Conservation (phyloP, 2,888 invertebrate species). For the Acronicta psi region DNA sequence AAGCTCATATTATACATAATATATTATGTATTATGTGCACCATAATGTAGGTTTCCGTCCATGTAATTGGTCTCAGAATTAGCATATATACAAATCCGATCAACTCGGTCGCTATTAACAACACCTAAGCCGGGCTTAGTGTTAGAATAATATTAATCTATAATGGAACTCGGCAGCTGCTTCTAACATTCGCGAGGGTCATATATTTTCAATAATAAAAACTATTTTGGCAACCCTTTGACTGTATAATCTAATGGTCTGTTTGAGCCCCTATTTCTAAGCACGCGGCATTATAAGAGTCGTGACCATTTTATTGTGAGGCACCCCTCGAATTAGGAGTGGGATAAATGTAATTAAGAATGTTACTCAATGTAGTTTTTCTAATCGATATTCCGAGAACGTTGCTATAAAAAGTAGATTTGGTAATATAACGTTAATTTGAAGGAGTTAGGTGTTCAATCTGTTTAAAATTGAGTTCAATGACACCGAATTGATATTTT, state of each 20-base stretch:
- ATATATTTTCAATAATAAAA: conserved; percentile 73
- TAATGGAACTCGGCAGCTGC: conserved; percentile 75
- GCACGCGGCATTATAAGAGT: conserved; percentile 63
- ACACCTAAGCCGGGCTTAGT: conserved; percentile 63
- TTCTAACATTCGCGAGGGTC: conserved; percentile 71
- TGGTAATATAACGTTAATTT: conserved; percentile 40
- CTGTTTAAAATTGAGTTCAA: conserved; percentile 63
- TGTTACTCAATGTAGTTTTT: conserved; percentile 40
- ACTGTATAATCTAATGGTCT: conserved; percentile 69
- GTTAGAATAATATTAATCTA: conserved; percentile 82
- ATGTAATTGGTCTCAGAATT: conserved; percentile 59
- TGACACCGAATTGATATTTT: conserved; percentile 65
- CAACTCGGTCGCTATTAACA: conserved; percentile 63
- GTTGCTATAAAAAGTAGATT: conserved; percentile 23
- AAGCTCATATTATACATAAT: conserved; percentile 8
- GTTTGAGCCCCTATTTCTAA: conserved; percentile 74
- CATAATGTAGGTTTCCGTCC: conserved; percentile 29
- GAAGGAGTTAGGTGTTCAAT: conserved; percentile 42
- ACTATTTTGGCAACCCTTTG: conserved; percentile 85
- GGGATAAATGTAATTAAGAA: conserved; percentile 48
- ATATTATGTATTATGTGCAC: background rate
- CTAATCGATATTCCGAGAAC: conserved; percentile 36
- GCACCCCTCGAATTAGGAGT: conserved; percentile 55
- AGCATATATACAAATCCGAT: conserved; percentile 73
- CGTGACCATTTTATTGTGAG: conserved; percentile 65